Evolutionary conservation across 2,888 invertebrate species (phyloP), one percentile per base, ranked within the genome.

Genomic region (Apoda limacodes): DNA sequence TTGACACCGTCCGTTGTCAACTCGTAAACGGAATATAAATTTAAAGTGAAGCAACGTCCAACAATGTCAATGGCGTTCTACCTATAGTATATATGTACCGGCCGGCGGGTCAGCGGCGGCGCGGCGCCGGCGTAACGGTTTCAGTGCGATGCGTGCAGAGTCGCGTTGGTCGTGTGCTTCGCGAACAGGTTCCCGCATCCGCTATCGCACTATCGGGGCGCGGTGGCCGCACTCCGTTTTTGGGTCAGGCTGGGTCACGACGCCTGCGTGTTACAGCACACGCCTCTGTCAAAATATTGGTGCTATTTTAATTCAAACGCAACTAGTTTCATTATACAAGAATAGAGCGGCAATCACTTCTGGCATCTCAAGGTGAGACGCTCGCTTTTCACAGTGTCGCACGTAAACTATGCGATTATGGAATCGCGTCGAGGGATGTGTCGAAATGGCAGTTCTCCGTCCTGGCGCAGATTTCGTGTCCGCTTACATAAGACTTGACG

Each of bases 221-320:
- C 60, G 66, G 67, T 62, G 59, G 62, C 58, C 57, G 65, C 59
- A 56, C 57, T 61, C 56, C 57, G 68, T 66, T 76, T 76, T 76
- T 78, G 71, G 78, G 78, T 80, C 78, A 75, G 65, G 58, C 60
- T 72, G 57, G 78, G 78, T 80, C 78, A 78, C 59, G 66, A 67
- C 78, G 78, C 78, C 68, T 78, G 78, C 78, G 76, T 70, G 55
- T 49, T 62, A 7, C 40, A 43, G 48, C 46, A 53, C 51, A 50
- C 52, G 53, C 61, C 64, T 53, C 56, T 56, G n/a, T 47, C 42
- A 63, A 57, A 55, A 54, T 55, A 64, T 62, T 61, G 60, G 58
- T 55, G 57, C 56, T 61, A 62, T 70, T 70, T 65, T 60, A 53
- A 63, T 65, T 62, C n/a, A n/a, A n/a, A n/a, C n/a, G n/a, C n/a